Base-by-base conservation (phyloP, 2,888 invertebrate species). In the Melanchra persicariae region DNA sequence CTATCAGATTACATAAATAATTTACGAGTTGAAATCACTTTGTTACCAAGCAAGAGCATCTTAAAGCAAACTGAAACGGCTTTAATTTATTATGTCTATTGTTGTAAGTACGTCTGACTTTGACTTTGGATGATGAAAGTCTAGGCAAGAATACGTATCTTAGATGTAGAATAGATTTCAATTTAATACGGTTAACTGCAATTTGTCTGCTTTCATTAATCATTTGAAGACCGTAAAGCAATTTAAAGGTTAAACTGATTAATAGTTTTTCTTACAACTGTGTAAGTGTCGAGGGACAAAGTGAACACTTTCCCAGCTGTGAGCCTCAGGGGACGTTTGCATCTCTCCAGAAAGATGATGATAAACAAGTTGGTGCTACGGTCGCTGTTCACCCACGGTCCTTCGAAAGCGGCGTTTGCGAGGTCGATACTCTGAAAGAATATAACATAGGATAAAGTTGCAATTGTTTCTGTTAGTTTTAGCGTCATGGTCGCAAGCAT, bases 221-320 rank as follows among this genome's bases (percentile, higher is more conserved):
- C 49, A 66, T 58, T 47, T 30, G 17, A 51, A 26, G 43, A 34
- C n/a, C 22, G 47, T 57, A 43, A 52, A 61, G 45, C 12, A 10
- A 55, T 58, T 54, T 65, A 51, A 24, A 4, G 24, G 8, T 17
- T 40, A 51, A 34, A 49, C 15, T 57, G 22, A 37, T 37, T 57
- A 37, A 55, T 61, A 55, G 5, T 22, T 4, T 59, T 26, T 72
- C 94, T 94, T 90, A 96, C 96, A 72, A 93, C 89, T 40, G 96
- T 96, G 71, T 96, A 95, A 30, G 96, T 96, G 65, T 93, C 91
- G 40, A 96, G 90, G 5, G 96, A 96, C 24, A 97, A 90, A 1
- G 91, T 96, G 73, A 95, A 95, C 82, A 96, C 93, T 87, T 96
- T 96, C 10, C 96, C 96, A 40, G 96, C 96, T 0, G 95, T 95